These are phyloP conservation scores for Leptinotarsa juncta DNA, from an alignment of 2,888 invertebrate species.

Conservation along the genomic window DNA sequence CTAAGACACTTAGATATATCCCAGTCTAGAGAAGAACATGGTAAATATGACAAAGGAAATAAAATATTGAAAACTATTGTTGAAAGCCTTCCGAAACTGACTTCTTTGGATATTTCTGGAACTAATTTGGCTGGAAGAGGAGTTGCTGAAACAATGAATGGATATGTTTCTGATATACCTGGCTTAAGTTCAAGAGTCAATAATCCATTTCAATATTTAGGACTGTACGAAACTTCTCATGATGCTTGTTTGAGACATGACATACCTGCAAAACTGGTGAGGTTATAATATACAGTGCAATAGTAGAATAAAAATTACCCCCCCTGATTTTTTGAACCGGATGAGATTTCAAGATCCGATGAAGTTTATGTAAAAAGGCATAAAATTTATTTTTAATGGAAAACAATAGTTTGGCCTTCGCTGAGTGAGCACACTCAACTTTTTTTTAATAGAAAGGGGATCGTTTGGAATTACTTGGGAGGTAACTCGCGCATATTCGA, in stretches of 20 bases:
- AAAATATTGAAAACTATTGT: constrained; percentile 78
- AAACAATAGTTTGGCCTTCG: too few relatives aligned
- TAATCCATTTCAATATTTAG: constrained; percentile 88
- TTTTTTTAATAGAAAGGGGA: too few relatives aligned
- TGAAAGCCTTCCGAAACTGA: constrained; percentile 77
- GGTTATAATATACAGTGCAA: constrained; percentile 41
- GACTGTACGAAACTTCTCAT: constrained; percentile 89
- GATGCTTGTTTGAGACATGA: constrained; percentile 91
- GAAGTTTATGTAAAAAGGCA: too few relatives aligned
- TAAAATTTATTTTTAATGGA: too few relatives aligned
- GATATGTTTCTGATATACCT: constrained; percentile 80
- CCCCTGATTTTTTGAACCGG: too few relatives aligned
- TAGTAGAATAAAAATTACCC: too few relatives aligned
- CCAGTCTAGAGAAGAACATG: constrained; percentile 75
- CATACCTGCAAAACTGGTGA: constrained; percentile 89
- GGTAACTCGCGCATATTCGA: too few relatives aligned
- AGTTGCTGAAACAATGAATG: constrained; percentile 71
- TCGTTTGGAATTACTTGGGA: too few relatives aligned
- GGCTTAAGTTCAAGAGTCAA: constrained; percentile 83
- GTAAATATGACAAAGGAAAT: constrained; percentile 82
- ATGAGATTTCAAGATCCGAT: too few relatives aligned
- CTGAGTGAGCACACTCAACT: too few relatives aligned
- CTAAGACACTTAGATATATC: constrained; percentile 87
- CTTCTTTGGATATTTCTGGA: constrained; percentile 93
- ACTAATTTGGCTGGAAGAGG: constrained; percentile 94